These are phyloP conservation scores for Trachops cirrhosus DNA, from an alignment of 2,797 vertebrate genomes.

Conservation along the genomic window DNA sequence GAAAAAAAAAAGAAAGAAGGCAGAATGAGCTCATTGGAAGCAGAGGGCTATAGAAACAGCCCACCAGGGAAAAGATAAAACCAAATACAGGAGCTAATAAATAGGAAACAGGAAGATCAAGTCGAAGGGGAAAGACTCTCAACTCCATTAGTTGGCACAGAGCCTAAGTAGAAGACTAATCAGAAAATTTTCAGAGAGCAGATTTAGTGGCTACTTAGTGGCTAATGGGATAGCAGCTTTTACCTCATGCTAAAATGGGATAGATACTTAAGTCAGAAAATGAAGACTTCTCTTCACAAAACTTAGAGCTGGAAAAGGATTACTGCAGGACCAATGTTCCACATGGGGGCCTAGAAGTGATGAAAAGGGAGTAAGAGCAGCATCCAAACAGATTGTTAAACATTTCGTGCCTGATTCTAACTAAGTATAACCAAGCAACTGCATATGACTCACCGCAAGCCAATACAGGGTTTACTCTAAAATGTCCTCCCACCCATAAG, in stretches of 20 bases:
- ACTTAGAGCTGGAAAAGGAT: background rate
- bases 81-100: background rate
- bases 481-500: background rate
- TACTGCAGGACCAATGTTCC: background rate
- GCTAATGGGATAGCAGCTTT: background rate
- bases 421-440: background rate
- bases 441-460: background rate
- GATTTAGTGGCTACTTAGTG: background rate
- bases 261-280: background rate
- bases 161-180: background rate
- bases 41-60: background rate
- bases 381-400: background rate
- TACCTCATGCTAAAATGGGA: background rate
- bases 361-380: background rate
- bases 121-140: background rate
- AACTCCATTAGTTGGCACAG: background rate
- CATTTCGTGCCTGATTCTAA: background rate
- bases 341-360: background rate
- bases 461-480: background rate
- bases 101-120: conserved; percentile 32
- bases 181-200: background rate
- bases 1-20: background rate
- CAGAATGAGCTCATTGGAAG: background rate
- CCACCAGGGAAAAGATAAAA: conserved; percentile 30
- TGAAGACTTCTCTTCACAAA: background rate